phyloP scores from a whole-genome alignment of 1,140 invertebrate species.

The Diabrotica undecimpunctata region DNA sequence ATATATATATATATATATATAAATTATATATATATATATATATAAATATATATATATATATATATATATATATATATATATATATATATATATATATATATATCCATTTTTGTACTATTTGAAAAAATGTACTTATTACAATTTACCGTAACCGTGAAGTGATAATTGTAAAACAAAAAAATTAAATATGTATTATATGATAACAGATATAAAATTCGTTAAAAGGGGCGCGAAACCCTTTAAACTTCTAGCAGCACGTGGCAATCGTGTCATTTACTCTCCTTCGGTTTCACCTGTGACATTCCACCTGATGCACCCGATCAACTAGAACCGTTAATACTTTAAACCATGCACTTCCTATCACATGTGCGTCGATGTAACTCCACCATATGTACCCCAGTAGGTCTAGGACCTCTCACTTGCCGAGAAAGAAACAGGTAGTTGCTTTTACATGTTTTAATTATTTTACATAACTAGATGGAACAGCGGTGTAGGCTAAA shows the following conservation, averaged over 20 bases:
- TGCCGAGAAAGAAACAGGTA: conserved; percentile 1
- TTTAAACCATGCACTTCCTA: conserved; percentile 5
- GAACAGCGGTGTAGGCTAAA: background rate
- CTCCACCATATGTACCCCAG: conserved; percentile 9
- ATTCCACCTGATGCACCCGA: conserved; percentile 30
- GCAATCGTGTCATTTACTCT: conserved; percentile 24
- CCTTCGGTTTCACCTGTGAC: conserved; percentile 32
- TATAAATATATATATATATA: too few species aligned
- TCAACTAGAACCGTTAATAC: conserved; percentile 26
- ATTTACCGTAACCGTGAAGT: too few species aligned
- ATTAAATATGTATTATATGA: too few species aligned
- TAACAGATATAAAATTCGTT: background rate
- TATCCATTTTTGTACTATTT: too few species aligned
- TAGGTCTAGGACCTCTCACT: conserved; percentile 6
- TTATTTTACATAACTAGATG: background rate
- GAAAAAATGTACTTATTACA: too few species aligned
- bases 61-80: too few species aligned
- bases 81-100: too few species aligned
- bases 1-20: too few species aligned
- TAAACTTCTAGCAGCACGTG: conserved; percentile 2
- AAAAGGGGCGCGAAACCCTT: conserved; percentile 10
- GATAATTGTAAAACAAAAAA: too few species aligned
- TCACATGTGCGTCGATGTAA: conserved; percentile 3
- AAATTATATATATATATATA: too few species aligned
- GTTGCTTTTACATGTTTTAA: conserved; percentile 7